A percentile compares a stretch with the other conserved stretches of the same genome.
Conservation (phyloP, 2,797 vertebrate genomes). For the Tadarida brasiliensis region DNA sequence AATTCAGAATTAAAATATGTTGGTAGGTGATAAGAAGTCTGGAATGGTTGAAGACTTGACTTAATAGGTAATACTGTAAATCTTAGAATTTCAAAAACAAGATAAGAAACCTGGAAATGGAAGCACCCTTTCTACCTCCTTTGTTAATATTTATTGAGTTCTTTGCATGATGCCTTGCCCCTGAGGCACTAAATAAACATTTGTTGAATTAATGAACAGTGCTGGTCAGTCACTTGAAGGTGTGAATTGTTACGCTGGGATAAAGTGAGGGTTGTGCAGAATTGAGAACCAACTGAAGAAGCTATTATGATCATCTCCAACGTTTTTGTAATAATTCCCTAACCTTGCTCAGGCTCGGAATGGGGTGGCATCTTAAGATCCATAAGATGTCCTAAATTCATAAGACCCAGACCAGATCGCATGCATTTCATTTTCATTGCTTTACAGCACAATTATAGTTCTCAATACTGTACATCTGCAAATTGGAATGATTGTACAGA, state of each 20-base stretch:
- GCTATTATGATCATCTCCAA: background rate
- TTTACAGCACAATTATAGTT: background rate
- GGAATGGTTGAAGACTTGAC: background rate
- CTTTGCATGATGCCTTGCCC: background rate
- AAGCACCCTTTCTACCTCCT: background rate
- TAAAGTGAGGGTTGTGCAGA: background rate
- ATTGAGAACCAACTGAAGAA: background rate
- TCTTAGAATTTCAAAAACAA: conserved; percentile 19
- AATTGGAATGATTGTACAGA: background rate
- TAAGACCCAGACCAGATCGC: background rate
- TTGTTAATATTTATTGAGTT: conserved; percentile 37
- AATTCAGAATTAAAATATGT: background rate
- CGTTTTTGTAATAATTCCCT: background rate
- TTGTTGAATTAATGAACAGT: background rate
- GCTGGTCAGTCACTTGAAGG: background rate
- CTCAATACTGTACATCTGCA: background rate
- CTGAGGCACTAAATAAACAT: background rate
- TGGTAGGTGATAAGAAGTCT: background rate
- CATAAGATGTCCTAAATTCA: background rate
- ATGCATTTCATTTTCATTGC: background rate
- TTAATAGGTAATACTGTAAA: background rate
- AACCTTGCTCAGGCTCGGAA: background rate
- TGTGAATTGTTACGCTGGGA: background rate
- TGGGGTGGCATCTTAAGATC: background rate
- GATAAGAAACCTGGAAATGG: background rate